A percentile compares a stretch with the other conserved stretches of the same genome.
phyloP scores from a whole-genome alignment of 2,888 invertebrate genomes.

The Pterostichus madidus region DNA sequence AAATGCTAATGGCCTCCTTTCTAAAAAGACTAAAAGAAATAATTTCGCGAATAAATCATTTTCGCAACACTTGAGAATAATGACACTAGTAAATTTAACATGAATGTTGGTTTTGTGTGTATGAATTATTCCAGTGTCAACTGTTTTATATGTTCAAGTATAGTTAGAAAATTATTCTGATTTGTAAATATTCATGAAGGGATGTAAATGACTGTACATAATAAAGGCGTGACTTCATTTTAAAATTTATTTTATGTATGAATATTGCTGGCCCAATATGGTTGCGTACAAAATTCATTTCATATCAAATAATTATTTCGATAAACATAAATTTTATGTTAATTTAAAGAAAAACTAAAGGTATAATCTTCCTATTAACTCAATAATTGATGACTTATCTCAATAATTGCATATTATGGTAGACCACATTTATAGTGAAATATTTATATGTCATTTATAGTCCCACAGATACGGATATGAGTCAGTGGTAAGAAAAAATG shows the following conservation, averaged over 20 bases:
- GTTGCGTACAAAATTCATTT: conserved; percentile 26
- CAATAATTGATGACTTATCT: too few species aligned
- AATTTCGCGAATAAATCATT: conserved; percentile 39
- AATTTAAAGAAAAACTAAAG: too few species aligned
- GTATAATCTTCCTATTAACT: too few species aligned
- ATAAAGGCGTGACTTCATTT: conserved; percentile 38
- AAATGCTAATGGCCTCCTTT: conserved; percentile 46
- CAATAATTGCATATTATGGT: too few species aligned
- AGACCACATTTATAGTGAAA: too few species aligned
- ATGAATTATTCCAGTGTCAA: conserved; percentile 37
- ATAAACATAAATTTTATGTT: too few species aligned
- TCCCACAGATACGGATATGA: too few species aligned
- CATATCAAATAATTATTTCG: not conserved
- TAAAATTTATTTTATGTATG: conserved; percentile 51
- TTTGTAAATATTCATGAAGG: conserved; percentile 49
- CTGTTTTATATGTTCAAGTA: conserved; percentile 2
- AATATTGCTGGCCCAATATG: conserved; percentile 16
- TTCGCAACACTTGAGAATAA: conserved; percentile 31
- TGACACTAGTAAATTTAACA: conserved; percentile 6
- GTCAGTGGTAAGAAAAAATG: too few species aligned
- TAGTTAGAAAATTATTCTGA: conserved; percentile 20
- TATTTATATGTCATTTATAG: too few species aligned
- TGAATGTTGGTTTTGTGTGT: conserved; percentile 8
- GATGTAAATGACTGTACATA: conserved; percentile 49
- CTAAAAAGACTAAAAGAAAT: not conserved